Evolutionary conservation across 2,888 invertebrate genomes (phyloP), one percentile per base, ranked within the genome.

Genomic region (Callyntrura sp.): DNA sequence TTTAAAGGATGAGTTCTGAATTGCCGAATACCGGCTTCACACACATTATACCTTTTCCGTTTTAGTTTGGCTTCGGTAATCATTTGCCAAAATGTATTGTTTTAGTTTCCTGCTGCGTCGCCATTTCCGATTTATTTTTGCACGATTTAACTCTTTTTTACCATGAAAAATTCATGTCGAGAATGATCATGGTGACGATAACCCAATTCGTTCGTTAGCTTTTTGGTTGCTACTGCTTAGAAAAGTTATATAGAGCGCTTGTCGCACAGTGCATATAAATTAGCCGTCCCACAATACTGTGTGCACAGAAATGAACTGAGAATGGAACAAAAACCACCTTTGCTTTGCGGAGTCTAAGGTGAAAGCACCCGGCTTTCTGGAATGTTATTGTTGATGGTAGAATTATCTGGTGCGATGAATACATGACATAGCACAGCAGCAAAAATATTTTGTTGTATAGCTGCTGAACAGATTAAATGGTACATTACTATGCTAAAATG

Each of bases 141-240:
- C 84, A 84, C 84, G 73, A 84, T 84, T 84, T 65, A 83, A 83
- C 68, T 35, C 70, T 20, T 70, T n/a, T 84, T 65, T 35, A 35
- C 45, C 62, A 51, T 23, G 23, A 23, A 78, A 51, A 73, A 45
- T 43, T 1, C 11, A 35, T 62, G 60, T 17, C 4, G 60, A 20
- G 9, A 62, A 0, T 62, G 9, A 57, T 14, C 9, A 62, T 23
- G 20, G 12, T 35, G 35, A 35, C 35, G 35, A 35, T 35, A 35
- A 35, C 35, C 2, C 35, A 35, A 35, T 35, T 17, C 60, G 2
- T 62, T 62, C 4, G 60, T 62, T 23, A 9, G 6, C 23, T 23
- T 23, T 23, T 11, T 62, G 11, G 20, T 23, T 23, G 8, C 9
- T 62, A 23, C 2, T 51, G 51, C n/a, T 23, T 62, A 62, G 17